Evolutionary conservation across 1,140 invertebrate genomes (phyloP), one percentile per base, ranked within the genome.

Genomic region (Venturia canescens): DNA sequence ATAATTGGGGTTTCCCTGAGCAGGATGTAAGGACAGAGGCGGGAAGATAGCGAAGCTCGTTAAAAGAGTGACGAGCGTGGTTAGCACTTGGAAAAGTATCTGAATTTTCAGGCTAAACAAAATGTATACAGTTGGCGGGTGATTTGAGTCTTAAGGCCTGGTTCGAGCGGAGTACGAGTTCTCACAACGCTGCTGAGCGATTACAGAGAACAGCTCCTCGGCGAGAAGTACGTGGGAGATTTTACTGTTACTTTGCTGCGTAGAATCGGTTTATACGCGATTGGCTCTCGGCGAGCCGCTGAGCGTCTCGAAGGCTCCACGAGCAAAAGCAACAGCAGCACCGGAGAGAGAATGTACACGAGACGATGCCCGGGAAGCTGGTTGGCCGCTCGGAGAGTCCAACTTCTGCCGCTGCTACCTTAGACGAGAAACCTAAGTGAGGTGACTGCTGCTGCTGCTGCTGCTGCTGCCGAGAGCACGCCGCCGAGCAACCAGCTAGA

Each of bases 181-280:
- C 50, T n/a, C 50, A 53, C 50, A 53, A n/a, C 18, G 50, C 50
- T 53, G n/a, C 50, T n/a, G n/a, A 53, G 18, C 16, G 18, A 53
- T 53, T 53, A 53, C n/a, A 53, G 18, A 53, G 50, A 7, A 18
- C 0, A 53, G 50, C 50, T 53, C 50, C n/a, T 21, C 50, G 16
- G 1, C 2, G 50, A n/a, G 16, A n/a, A 21, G 66, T n/a, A 63
- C 69, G 75, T 69, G 78, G 85, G 82, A 83, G 86, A 89, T 80
- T 90, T 89, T 90, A 90, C 89, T 87, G 88, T 90, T 89, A 88
- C 81, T 76, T 71, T 48, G 11, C 69, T 48, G 69, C 69, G 69
- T 71, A 38, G 31, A 18, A 26, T 9, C 31, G 31, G 67, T 67
- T 44, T 44, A 44, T 53, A 53, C 50, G n/a, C 50, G 18, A 53